These are phyloP conservation scores for Zelleria hepariella DNA, from an alignment of 2,888 invertebrate species.

Conservation along the genomic window DNA sequence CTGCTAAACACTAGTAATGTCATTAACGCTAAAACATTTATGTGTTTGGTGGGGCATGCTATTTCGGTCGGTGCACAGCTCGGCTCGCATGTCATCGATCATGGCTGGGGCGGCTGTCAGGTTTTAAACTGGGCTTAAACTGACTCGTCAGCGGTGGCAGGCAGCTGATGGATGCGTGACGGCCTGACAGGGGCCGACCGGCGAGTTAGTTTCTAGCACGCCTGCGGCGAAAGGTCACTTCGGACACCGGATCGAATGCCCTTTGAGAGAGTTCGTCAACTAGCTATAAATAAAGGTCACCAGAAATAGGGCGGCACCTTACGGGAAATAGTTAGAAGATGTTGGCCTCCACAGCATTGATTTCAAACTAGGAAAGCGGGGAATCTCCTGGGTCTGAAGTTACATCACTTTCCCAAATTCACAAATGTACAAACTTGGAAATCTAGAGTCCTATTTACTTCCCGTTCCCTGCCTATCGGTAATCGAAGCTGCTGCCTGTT, in stretches of 20 bases:
- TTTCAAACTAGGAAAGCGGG: too few relatives aligned
- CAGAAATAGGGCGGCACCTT: background rate
- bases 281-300: background rate
- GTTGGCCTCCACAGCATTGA: too few relatives aligned
- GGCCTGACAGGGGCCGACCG: constrained; percentile 30
- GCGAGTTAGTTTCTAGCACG: constrained; percentile 22
- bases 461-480: too few relatives aligned
- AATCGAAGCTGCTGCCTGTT: too few relatives aligned
- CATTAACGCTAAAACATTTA: constrained; percentile 48
- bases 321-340: too few relatives aligned
- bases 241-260: constrained; percentile 32
- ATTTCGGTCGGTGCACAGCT: constrained; percentile 50
- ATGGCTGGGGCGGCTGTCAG: constrained; percentile 47
- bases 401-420: too few relatives aligned
- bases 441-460: too few relatives aligned
- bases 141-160: constrained; percentile 46
- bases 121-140: constrained; percentile 55
- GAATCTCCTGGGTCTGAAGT: too few relatives aligned
- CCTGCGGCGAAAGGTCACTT: constrained; percentile 23
- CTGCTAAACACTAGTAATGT: constrained; percentile 21
- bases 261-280: constrained; percentile 15
- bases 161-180: constrained; percentile 60
- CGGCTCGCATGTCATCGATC: constrained; percentile 47
- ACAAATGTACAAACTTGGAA: too few relatives aligned
- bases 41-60: constrained; percentile 28